Base-by-base conservation (phyloP, 2,888 invertebrate genomes). In the Drosophila ezoana region DNA sequence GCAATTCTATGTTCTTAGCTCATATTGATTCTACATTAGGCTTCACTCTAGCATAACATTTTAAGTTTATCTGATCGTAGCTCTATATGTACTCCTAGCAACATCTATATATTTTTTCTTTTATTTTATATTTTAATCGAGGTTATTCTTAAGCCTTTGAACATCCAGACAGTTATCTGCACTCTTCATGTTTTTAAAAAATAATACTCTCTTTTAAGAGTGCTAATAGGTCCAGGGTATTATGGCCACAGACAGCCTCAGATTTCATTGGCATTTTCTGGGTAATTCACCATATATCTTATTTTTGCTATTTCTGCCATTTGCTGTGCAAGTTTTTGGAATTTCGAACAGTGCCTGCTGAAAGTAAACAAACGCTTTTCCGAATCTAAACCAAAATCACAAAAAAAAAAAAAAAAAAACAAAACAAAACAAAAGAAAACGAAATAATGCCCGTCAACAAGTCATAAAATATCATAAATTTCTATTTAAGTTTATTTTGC, bases 391-490 rank as follows among this genome's bases (percentile, higher is more conserved):
- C 53, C 20, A 45, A 35, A 28, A 28, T 28, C 8, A 28, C 8
- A 28, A 8, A 47, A 64, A 43, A 59, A 51, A 54, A 35, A 23
- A 64, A 41, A 37, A 20, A 43, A 32, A 49, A 18, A 18, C 18
- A 18, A 18, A 18, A 18, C 18, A 56, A 48, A 32, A 28, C 33
- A 16, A 48, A 23, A 56, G 59, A 66, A 59, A 61, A 54, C 44
- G 14, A 58, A 62, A 43, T 64, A 69, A 70, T 66, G 66, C 82
- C 86, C 82, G 86, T 89, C 82, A 89, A 83, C 90, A 85, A 90
- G 81, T 89, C 87, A 85, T 85, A 89, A 87, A 83, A 85, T 89
- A 84, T 85, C 85, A 85, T 85, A 85, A 85, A 85, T 85, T 89
- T 85, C 84, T 89, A 85, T 85, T 89, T 72, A 89, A 89, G 84